phyloP scores from a whole-genome alignment of 2,888 invertebrate species.

The Suillia variegata region DNA sequence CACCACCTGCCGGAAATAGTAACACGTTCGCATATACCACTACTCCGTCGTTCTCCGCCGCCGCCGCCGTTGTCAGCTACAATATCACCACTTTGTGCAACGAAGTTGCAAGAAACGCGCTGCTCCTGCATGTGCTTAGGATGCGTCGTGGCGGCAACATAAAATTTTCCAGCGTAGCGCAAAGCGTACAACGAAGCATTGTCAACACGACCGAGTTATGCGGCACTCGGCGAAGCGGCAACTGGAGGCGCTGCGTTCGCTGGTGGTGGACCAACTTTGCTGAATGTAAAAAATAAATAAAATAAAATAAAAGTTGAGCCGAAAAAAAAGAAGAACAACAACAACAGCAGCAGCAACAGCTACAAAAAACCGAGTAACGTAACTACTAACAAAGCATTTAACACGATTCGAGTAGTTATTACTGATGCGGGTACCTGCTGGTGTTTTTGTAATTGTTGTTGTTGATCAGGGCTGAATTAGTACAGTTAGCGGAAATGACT shows the following conservation, averaged over 20 bases:
- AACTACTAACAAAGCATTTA: not conserved
- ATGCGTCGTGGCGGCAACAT: too few relatives aligned
- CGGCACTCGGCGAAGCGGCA: not conserved
- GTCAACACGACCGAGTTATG: conserved; percentile 1
- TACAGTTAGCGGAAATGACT: too few relatives aligned
- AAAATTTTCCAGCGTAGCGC: not conserved
- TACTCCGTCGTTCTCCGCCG: too few relatives aligned
- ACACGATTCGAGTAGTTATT: not conserved
- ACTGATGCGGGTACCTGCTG: not conserved
- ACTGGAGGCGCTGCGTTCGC: not conserved
- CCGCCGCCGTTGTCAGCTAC: too few relatives aligned
- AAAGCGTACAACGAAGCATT: too few relatives aligned
- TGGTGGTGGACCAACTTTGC: not conserved
- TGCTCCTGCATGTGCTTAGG: too few relatives aligned
- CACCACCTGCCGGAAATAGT: not conserved
- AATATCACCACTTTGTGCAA: too few relatives aligned
- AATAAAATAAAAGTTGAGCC: too few relatives aligned
- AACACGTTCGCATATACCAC: not conserved
- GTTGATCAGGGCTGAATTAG: too few relatives aligned
- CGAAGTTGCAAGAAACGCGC: too few relatives aligned
- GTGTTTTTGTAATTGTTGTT: too few relatives aligned
- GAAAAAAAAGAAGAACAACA: not conserved
- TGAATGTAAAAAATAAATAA: too few relatives aligned
- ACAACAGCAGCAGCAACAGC: not conserved
- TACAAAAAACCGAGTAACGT: not conserved